Conservation (phyloP, 2,113 vertebrate species). For the Melanerpes aurifrons region DNA sequence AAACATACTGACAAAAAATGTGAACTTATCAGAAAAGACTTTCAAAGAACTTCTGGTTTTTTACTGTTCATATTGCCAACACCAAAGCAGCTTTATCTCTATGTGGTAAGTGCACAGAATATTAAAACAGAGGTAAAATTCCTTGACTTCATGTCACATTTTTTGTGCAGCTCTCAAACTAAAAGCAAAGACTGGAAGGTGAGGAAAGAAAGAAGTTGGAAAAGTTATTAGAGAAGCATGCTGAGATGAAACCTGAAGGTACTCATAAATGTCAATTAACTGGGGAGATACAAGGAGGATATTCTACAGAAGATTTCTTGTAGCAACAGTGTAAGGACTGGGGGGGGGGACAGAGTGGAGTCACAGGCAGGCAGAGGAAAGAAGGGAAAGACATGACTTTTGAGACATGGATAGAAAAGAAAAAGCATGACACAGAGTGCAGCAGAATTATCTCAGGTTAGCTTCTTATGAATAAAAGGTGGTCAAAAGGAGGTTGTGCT, state of each 20-base stretch:
- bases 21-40: neutral
- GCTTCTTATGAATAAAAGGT: slow-evolving; percentile 3
- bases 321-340: neutral
- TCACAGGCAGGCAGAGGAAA: neutral
- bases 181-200: neutral
- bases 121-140: neutral
- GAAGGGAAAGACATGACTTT: neutral
- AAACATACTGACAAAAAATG: neutral
- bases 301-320: slow-evolving; percentile 31
- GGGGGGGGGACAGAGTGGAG: neutral
- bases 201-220: neutral
- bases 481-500: neutral
- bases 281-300: neutral
- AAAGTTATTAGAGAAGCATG: neutral
- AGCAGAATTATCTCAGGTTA: neutral
- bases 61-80: neutral
- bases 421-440: neutral
- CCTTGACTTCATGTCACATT: neutral
- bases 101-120: neutral
- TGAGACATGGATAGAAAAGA: neutral
- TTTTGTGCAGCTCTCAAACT: slow-evolving; percentile 6
- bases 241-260: neutral
- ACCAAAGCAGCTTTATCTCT: neutral
- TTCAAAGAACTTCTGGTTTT: slow-evolving; percentile 7
- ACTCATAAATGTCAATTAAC: neutral